Percentiles rank a stretch among this genome's conserved stretches.
phyloP scores from a whole-genome alignment of 2,113 vertebrate species.

The Panurus biarmicus region DNA sequence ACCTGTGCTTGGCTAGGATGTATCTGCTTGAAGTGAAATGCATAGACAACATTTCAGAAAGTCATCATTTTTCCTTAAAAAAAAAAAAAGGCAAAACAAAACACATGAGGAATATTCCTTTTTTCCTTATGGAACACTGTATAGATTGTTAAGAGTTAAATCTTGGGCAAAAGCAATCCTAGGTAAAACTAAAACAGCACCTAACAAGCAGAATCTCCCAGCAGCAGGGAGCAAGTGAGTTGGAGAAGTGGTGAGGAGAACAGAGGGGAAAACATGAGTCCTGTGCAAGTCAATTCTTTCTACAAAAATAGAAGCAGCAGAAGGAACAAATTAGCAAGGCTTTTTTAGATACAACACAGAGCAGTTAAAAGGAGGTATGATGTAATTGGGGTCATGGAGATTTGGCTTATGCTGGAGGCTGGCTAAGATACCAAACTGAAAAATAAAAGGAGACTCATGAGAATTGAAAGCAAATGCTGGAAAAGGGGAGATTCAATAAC shows the following conservation, averaged over 20 bases:
- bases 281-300: not conserved
- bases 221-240: not conserved
- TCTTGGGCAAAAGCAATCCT: not conserved
- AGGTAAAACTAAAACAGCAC: not conserved
- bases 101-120: accelerated
- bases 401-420: not conserved
- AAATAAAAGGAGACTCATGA: not conserved
- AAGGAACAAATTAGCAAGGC: slow-evolving; percentile 14
- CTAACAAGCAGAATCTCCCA: not conserved
- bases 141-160: not conserved
- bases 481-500: not conserved
- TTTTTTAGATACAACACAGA: not conserved
- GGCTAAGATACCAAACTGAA: not conserved
- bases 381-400: not conserved
- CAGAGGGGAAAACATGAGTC: not conserved
- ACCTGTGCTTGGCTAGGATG: not conserved
- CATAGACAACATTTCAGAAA: not conserved
- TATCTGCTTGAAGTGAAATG: not conserved
- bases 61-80: not conserved
- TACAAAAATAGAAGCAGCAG: slow-evolving; percentile 17
- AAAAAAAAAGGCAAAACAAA: not conserved
- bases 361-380: not conserved
- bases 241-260: not conserved
- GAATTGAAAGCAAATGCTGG: not conserved
- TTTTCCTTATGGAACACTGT: not conserved